phyloP scores from a whole-genome alignment of 2,888 invertebrate genomes.

The Mactromeris polynyma region DNA sequence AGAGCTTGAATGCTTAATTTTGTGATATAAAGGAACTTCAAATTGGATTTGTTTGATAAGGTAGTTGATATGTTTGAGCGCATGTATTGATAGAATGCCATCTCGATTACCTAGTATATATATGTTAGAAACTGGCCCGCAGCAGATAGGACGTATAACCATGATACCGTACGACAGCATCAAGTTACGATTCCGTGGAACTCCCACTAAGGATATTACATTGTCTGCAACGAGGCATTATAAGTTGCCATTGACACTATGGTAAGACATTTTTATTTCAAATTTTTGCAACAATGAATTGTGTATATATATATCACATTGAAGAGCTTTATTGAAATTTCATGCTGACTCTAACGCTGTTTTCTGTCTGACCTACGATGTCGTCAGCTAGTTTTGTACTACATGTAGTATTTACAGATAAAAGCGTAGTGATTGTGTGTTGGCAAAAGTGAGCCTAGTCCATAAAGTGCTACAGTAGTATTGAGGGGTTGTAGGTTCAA shows the following conservation, averaged over 20 bases:
- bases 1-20: not conserved
- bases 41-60: not conserved
- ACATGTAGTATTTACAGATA: too few relatives aligned
- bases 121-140: slow-evolving; percentile 29
- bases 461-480: too few relatives aligned
- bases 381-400: too few relatives aligned
- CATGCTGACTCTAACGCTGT: too few relatives aligned
- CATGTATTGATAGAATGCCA: slow-evolving; percentile 51
- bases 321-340: too few relatives aligned
- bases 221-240: slow-evolving; percentile 43
- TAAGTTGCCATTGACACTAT: slow-evolving; percentile 50
- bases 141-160: slow-evolving; percentile 44
- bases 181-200: slow-evolving; percentile 76
- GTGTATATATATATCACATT: too few relatives aligned
- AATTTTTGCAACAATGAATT: too few relatives aligned
- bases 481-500: too few relatives aligned
- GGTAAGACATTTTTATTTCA: slow-evolving; percentile 43
- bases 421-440: too few relatives aligned
- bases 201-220: slow-evolving; percentile 75
- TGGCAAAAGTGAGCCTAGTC: too few relatives aligned
- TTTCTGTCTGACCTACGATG: too few relatives aligned
- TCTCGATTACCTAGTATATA: slow-evolving; percentile 64
- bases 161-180: slow-evolving; percentile 80
- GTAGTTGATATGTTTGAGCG: not conserved
- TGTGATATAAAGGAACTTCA: not conserved